Conservation (phyloP, 2,888 invertebrate genomes). For the Volucella zonaria region DNA sequence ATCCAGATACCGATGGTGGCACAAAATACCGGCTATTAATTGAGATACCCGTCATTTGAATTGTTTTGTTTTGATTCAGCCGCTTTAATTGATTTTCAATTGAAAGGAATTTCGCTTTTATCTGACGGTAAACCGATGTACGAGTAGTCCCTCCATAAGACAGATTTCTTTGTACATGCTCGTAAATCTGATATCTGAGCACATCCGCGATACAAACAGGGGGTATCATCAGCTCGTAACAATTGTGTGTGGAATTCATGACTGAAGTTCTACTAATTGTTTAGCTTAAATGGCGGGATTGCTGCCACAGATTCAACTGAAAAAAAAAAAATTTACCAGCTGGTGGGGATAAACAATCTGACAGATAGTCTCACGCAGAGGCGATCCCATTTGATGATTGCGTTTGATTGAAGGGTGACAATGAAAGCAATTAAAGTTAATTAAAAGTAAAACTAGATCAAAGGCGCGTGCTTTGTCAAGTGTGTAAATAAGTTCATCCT, state of each 20-base stretch:
- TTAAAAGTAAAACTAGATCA: conserved; percentile 45
- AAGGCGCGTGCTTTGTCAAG: conserved; percentile 33
- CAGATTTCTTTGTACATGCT: too few species aligned
- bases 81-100: too few species aligned
- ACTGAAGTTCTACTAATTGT: too few species aligned
- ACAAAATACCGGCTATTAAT: conserved; percentile 7
- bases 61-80: conserved; percentile 12
- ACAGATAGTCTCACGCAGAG: not conserved
- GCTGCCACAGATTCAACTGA: too few species aligned
- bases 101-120: too few species aligned
- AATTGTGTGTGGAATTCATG: too few species aligned
- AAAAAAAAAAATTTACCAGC: conserved; percentile 3
- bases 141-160: too few species aligned
- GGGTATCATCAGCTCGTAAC: too few species aligned
- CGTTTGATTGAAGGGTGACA: conserved; percentile 45
- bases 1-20: conserved; percentile 2
- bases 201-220: too few species aligned
- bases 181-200: too few species aligned
- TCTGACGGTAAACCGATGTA: too few species aligned
- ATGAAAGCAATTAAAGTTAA: conserved; percentile 46
- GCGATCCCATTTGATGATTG: conserved; percentile 33
- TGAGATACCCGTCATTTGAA: not conserved
- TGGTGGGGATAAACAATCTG: not conserved
- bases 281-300: too few species aligned
- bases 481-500: conserved; percentile 22